These are phyloP conservation scores for Zygogramma bicolorata DNA, from an alignment of 2,888 invertebrate genomes.

Conservation along the genomic window DNA sequence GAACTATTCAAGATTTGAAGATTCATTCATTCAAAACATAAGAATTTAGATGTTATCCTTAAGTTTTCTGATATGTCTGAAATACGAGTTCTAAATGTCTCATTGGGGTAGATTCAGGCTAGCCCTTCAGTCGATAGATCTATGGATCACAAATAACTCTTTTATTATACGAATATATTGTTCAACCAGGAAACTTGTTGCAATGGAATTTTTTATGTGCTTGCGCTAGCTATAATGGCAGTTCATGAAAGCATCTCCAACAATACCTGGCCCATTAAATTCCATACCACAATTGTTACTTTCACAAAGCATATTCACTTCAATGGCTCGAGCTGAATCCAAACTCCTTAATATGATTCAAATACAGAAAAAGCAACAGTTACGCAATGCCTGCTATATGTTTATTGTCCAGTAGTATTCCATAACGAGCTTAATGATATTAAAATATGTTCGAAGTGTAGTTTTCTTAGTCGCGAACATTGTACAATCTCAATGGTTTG, in stretches of 20 bases:
- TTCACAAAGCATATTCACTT: background rate
- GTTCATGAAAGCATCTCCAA: background rate
- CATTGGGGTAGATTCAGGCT: too few relatives aligned
- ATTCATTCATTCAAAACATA: too few relatives aligned
- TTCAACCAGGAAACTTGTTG: background rate
- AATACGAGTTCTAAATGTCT: too few relatives aligned
- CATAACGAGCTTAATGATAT: slow-evolving; percentile 19
- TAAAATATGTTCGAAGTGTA: slow-evolving; percentile 20
- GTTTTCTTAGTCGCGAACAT: slow-evolving; percentile 11
- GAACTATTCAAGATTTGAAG: too few relatives aligned
- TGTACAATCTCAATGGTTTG: slow-evolving; percentile 27
- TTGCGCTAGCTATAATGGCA: background rate
- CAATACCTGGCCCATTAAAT: background rate
- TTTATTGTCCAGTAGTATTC: slow-evolving; percentile 10
- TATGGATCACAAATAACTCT: too few relatives aligned
- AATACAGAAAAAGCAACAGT: background rate
- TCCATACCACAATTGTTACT: background rate
- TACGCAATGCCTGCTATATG: slow-evolving; percentile 7
- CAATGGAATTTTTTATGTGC: background rate
- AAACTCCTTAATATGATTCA: slow-evolving; percentile 11
- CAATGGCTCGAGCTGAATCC: background rate
- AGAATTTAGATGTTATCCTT: too few relatives aligned
- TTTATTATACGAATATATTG: too few relatives aligned
- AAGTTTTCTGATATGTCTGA: too few relatives aligned
- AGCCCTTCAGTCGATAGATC: too few relatives aligned